Base-by-base conservation (phyloP, 2,888 invertebrate species). In the Caenorhabditis japonica region DNA sequence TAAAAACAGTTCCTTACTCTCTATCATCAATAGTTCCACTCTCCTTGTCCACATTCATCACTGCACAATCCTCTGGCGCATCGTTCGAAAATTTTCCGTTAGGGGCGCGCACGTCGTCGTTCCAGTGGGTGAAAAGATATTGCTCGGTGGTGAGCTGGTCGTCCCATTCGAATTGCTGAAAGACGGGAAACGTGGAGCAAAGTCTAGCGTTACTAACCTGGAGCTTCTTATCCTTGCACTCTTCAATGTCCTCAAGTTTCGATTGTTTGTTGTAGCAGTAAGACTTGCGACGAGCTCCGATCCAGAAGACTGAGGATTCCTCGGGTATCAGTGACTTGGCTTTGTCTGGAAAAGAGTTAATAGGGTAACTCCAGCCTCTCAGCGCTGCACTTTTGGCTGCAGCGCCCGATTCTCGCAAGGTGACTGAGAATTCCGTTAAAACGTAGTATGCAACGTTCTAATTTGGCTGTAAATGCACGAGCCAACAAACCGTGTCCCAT, bases 81-180 rank as follows among this genome's bases (percentile, higher is more conserved):
- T 41, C 47, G 41, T 64, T 56, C n/a, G 55, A 56, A 25, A 56
- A 36, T 2, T 21, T 15, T n/a, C 55, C 23, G 7, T 64, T 49
- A 15, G 64, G 64, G 15, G 64, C 64, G 13, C 30, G 47, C 12
- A 64, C 33, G 3, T 30, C n/a, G 3, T 21, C 21, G 39, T 64
- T 56, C 64, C 64, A 64, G 25, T 64, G 64, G 12, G 64, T 64
- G 64, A 64, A 64, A 4, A 64, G 19, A 15, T 49, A 64, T 19
- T n/a, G 41, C 17, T 23, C n/a, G 13, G n/a, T 15, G 0, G 64
- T 64, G 2, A 56, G 4, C 10, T 64, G 55, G 39, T 64, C 64
- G 19, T 64, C 64, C 64, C 64, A 64, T 34, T 64, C 47, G 33
- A 64, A 64, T 7, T 19, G 13, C 62, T 53, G 46, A 25, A 52